Evolutionary conservation across 1,140 invertebrate species (phyloP).

Genomic region (Latrodectus geometricus): DNA sequence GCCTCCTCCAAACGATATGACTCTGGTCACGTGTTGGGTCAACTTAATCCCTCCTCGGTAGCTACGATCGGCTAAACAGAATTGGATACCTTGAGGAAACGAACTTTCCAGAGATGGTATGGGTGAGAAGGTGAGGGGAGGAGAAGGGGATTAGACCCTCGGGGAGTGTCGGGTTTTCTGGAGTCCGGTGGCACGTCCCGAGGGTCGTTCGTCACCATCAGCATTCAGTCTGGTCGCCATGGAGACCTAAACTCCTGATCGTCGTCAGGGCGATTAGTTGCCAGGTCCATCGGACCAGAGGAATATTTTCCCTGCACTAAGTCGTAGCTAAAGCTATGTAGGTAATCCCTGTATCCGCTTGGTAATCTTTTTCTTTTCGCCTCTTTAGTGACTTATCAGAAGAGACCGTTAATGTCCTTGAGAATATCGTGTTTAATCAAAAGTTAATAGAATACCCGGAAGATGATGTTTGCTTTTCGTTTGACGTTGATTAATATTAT

Average conservation of each 20-base stretch:
- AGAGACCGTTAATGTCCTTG: background rate
- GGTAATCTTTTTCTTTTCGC: background rate
- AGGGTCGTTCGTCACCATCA: conserved; percentile 55
- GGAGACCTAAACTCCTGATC: conserved; percentile 21
- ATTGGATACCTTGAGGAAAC: conserved; percentile 30
- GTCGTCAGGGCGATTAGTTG: conserved; percentile 41
- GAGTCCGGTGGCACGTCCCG: conserved; percentile 54
- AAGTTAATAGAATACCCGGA: too few relatives aligned
- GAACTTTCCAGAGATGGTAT: background rate
- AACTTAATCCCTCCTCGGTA: conserved; percentile 24
- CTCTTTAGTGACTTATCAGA: background rate
- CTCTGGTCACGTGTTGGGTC: conserved; percentile 8
- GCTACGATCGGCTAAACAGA: conserved; percentile 20
- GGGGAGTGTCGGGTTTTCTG: conserved; percentile 52
- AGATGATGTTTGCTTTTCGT: too few relatives aligned
- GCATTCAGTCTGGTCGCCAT: conserved; percentile 26
- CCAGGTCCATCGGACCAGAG: too few relatives aligned
- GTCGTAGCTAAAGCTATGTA: background rate
- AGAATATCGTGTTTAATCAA: background rate
- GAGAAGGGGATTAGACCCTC: conserved; percentile 17
- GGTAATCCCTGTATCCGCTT: background rate
- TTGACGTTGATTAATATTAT: too few relatives aligned
- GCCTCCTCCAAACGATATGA: background rate
- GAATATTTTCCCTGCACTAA: background rate
- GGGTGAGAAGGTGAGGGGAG: conserved; percentile 15